phyloP scores from a whole-genome alignment of 2,113 vertebrate species.

The Thunnus thynnus region DNA sequence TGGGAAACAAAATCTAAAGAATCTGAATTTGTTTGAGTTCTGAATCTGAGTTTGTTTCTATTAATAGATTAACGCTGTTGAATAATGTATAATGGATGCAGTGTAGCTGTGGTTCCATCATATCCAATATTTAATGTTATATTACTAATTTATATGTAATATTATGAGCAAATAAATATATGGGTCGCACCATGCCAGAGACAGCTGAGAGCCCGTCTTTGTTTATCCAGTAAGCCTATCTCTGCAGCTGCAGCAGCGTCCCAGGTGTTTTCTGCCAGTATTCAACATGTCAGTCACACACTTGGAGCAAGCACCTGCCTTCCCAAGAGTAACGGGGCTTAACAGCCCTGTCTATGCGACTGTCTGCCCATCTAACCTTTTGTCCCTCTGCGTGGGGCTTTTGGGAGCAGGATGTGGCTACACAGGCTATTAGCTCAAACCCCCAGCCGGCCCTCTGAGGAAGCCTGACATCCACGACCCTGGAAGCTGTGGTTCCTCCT shows the following conservation, averaged over 20 bases:
- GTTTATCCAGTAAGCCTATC: conserved; percentile 41
- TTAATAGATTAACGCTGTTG: neutral
- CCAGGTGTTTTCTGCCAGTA: conserved; percentile 72
- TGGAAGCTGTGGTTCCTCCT: conserved; percentile 64
- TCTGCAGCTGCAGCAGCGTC: conserved; percentile 52
- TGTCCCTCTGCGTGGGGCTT: conserved; percentile 46
- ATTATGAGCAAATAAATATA: neutral
- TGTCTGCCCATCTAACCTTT: conserved; percentile 59
- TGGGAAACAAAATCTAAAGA: too few relatives aligned
- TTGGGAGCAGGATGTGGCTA: conserved; percentile 72
- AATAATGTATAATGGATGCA: neutral
- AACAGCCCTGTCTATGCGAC: conserved; percentile 49
- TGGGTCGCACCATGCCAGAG: neutral
- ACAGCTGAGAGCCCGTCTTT: neutral
- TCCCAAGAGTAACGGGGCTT: conserved; percentile 58
- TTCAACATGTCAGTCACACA: conserved; percentile 62
- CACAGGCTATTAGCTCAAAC: conserved; percentile 65
- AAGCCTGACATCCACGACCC: conserved; percentile 69
- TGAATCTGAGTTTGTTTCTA: neutral
- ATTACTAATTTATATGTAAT: neutral
- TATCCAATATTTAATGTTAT: neutral
- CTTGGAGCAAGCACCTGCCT: conserved; percentile 64
- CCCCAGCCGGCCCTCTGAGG: conserved; percentile 61
- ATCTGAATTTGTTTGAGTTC: neutral
- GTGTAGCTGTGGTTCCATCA: neutral